These are phyloP conservation scores for Brachionus rubens DNA, from an alignment of 1,140 invertebrate species.

Conservation along the genomic window DNA sequence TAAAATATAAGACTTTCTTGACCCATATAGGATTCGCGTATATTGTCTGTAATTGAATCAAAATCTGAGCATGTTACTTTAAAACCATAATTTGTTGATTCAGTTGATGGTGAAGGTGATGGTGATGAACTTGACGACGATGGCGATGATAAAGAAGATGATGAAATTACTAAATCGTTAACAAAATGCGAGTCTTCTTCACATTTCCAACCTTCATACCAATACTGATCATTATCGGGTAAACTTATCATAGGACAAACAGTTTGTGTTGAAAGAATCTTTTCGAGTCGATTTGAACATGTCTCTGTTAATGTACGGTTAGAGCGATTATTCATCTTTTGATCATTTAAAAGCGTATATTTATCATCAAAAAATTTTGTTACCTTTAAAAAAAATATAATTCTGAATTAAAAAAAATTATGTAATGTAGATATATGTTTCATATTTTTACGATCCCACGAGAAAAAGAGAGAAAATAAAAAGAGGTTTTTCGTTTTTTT, in stretches of 20 bases:
- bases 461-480: background rate
- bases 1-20: constrained; percentile 13
- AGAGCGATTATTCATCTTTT: constrained; percentile 7
- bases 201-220: constrained; percentile 28
- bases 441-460: constrained; percentile 42
- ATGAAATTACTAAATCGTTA: constrained; percentile 20
- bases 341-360: constrained; percentile 35
- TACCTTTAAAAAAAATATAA: constrained; percentile 37
- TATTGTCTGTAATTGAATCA: background rate
- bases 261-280: background rate
- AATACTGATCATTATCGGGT: constrained; percentile 28
- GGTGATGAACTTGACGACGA: constrained; percentile 25
- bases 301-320: background rate
- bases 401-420: background rate
- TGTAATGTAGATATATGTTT: constrained; percentile 24
- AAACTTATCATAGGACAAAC: constrained; percentile 27
- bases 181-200: background rate
- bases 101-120: constrained; percentile 15
- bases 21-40: background rate
- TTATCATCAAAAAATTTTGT: constrained; percentile 46
- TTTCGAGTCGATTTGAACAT: background rate
- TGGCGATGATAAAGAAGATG: constrained; percentile 27
- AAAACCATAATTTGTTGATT: background rate
- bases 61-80: constrained; percentile 26
- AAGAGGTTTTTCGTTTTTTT: no score